phyloP scores from a whole-genome alignment of 64 coral and sea anemone genomes.

The Acropora tenuis region DNA sequence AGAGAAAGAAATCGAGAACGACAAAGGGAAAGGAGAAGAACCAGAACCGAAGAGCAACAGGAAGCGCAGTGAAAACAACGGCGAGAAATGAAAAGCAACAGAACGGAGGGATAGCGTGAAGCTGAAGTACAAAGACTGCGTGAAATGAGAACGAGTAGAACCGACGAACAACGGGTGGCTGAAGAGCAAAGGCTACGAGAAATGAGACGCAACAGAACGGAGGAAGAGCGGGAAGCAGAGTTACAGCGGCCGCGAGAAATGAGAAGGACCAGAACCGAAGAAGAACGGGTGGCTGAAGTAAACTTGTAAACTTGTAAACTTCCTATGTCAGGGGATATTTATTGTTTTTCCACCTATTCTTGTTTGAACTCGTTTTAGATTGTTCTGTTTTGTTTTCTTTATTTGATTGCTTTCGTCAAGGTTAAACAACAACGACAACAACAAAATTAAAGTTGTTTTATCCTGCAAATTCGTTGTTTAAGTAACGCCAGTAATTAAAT shows the following conservation, averaged over 20 bases:
- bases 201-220: not conserved
- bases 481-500: too few relatives aligned
- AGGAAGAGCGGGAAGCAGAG: not conserved
- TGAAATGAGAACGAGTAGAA: not conserved
- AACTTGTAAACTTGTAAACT: too few relatives aligned
- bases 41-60: not conserved
- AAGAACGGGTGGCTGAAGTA: not conserved
- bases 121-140: not conserved
- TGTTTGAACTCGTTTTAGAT: too few relatives aligned
- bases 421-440: too few relatives aligned
- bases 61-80: constrained; percentile 2
- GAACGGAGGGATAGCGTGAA: not conserved
- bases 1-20: constrained; percentile 1
- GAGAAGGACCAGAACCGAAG: not conserved
- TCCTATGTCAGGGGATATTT: too few relatives aligned
- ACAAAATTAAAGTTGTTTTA: too few relatives aligned
- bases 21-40: constrained; percentile 5
- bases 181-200: not conserved
- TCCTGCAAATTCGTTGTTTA: too few relatives aligned
- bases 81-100: not conserved
- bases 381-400: too few relatives aligned
- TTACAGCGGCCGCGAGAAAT: not conserved
- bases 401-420: too few relatives aligned
- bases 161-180: not conserved
- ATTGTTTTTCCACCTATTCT: too few relatives aligned